These are phyloP conservation scores for Mormoops blainvillei DNA, from an alignment of 2,113 vertebrate genomes.

Conservation along the genomic window DNA sequence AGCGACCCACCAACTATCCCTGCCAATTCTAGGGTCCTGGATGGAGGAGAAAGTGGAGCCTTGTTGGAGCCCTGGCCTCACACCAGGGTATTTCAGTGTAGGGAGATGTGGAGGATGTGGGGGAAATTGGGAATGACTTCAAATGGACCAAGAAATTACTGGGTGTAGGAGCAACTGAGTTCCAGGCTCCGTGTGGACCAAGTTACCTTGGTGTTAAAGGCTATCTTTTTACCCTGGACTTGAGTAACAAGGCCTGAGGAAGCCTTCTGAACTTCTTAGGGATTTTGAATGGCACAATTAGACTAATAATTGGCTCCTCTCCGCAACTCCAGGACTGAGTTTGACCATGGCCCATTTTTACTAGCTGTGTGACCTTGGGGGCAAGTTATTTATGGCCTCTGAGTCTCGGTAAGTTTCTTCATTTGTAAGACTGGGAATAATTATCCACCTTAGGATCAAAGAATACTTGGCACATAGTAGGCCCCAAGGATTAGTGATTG, in stretches of 20 bases:
- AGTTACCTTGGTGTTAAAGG: not conserved
- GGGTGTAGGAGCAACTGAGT: not conserved
- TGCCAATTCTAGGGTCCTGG: not conserved
- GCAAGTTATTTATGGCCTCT: slow-evolving; percentile 72
- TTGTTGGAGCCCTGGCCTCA: not conserved
- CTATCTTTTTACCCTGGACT: not conserved
- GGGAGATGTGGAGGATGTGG: not conserved
- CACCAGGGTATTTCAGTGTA: not conserved
- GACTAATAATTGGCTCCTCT: slow-evolving; percentile 62
- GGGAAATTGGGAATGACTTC: not conserved
- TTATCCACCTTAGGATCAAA: slow-evolving; percentile 72
- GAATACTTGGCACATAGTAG: slow-evolving; percentile 63
- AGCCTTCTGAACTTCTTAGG: not conserved
- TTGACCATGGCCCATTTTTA: slow-evolving; percentile 70
- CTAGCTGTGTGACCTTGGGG: slow-evolving; percentile 75
- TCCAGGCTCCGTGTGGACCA: not conserved
- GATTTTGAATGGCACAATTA: slow-evolving; percentile 21
- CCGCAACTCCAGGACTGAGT: slow-evolving; percentile 71
- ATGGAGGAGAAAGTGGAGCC: not conserved
- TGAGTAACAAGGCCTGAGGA: not conserved
- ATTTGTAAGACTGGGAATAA: slow-evolving; percentile 74
- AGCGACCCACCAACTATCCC: not conserved
- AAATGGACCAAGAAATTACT: not conserved
- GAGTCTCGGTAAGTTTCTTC: slow-evolving; percentile 66
- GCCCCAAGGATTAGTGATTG: slow-evolving; percentile 46